These are phyloP conservation scores for Hippocampus mohnikei DNA, from an alignment of 2,113 vertebrate genomes.

Conservation along the genomic window DNA sequence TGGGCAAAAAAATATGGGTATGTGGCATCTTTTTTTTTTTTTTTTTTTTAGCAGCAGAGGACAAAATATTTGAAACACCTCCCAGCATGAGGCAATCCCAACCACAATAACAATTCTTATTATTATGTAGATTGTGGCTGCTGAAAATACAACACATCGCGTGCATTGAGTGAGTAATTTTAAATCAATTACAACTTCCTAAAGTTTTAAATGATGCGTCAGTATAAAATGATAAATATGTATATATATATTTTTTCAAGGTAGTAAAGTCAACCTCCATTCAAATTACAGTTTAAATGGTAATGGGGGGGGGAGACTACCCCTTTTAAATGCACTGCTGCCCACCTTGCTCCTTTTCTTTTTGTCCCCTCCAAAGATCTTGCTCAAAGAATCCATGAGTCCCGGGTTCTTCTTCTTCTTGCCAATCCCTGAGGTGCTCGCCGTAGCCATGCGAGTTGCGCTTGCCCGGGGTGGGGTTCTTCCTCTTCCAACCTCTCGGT, in stretches of 20 bases:
- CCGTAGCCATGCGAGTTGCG: constrained; percentile 83
- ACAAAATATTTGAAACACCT: background rate
- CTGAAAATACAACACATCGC: too few relatives aligned
- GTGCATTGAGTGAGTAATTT: too few relatives aligned
- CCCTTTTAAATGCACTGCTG: background rate
- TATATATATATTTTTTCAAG: too few relatives aligned
- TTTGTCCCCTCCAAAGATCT: constrained; percentile 91
- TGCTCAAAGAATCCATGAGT: constrained; percentile 89
- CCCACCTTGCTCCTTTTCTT: constrained; percentile 95
- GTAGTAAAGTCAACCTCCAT: too few relatives aligned
- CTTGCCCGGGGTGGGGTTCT: constrained; percentile 51
- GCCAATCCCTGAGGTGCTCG: constrained; percentile 84
- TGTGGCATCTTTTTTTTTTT: background rate
- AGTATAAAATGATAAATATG: too few relatives aligned
- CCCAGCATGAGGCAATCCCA: background rate
- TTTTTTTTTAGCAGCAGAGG: background rate
- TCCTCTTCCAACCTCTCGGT: constrained; percentile 19
- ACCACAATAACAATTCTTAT: too few relatives aligned
- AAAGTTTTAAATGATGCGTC: too few relatives aligned
- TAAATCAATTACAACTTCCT: too few relatives aligned
- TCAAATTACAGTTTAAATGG: too few relatives aligned
- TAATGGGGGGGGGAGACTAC: too few relatives aligned
- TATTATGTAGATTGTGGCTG: too few relatives aligned
- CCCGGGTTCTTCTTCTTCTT: constrained; percentile 84
- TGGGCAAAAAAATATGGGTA: too few relatives aligned